Evolutionary conservation across 2,888 invertebrate species (phyloP), one percentile per base, ranked within the genome.

Genomic region (Helleia helle): DNA sequence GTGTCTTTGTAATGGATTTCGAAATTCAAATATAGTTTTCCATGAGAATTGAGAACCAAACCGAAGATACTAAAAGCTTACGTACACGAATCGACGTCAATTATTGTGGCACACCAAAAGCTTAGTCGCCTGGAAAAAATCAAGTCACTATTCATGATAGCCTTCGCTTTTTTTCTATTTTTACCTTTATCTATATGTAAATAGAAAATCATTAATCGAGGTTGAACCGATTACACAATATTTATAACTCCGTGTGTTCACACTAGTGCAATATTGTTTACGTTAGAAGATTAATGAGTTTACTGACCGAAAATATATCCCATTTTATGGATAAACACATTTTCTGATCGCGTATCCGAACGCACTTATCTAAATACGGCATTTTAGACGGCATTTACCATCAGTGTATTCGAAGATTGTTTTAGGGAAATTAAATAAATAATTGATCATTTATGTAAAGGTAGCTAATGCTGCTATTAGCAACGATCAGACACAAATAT

Each of bases 101-200:
- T 36, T 29, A 6, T 4, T 18, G 14, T 13, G n/a, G 5, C 26
- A 34, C 39, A 37, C 24, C 25, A 37, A 29, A 25, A 25, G 28
- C 8, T 22, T 8, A 9, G 34, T 7, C 40, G 46, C 46, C 43
- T 42, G 46, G 42, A 42, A 29, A 31, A 41, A 42, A 41, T 42
- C 38, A 40, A 13, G 34, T 22, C 22, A 22, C 13, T 41, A 38
- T 30, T 29, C 17, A 17, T 34, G 36, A 44, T 46, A 42, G 41
- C 43, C 42, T 46, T 46, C 46, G 36, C 26, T 18, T 13, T 38
- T n/a, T 36, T 39, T 45, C 44, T 49, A 44, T 43, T 48, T 44
- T 46, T 41, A 44, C 28, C 39, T 26, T 26, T 43, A 46, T 34
- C 37, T 42, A 26, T 28, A 42, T 42, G 42, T 42, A 43, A 43